Conservation (phyloP, 2,113 vertebrate genomes). For the Myotis davidii region DNA sequence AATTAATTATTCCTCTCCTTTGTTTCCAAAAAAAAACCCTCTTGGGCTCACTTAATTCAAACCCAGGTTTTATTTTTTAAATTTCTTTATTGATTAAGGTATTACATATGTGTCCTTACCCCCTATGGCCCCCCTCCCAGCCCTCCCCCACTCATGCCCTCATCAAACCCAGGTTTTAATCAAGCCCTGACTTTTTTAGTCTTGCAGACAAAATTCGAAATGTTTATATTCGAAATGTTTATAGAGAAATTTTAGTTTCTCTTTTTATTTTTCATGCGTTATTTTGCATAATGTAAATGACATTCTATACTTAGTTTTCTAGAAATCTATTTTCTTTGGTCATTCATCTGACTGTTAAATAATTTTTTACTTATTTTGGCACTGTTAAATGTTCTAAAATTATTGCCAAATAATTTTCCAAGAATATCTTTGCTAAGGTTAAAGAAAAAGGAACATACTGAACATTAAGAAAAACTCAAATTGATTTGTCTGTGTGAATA, state of each 20-base stretch:
- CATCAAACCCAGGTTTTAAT: neutral
- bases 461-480: conserved; percentile 15
- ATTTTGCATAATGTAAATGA: conserved; percentile 19
- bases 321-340: conserved; percentile 24
- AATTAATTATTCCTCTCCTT: neutral
- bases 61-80: neutral
- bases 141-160: too few species aligned
- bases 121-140: too few species aligned
- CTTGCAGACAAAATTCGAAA: neutral
- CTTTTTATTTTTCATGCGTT: conserved; percentile 10
- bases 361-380: conserved; percentile 3
- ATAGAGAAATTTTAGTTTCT: too few species aligned
- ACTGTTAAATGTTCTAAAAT: neutral
- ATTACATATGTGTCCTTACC: too few species aligned
- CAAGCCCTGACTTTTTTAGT: neutral
- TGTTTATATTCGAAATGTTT: neutral
- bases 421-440: conserved; percentile 53
- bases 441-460: conserved; percentile 1
- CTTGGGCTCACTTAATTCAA: neutral
- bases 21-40: neutral
- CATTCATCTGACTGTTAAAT: conserved; percentile 23
- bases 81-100: too few species aligned
- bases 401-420: conserved; percentile 48
- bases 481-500: neutral
- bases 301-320: conserved; percentile 29